Conservation (phyloP, 2,888 invertebrate genomes). For the Pyrrhosoma nymphula region DNA sequence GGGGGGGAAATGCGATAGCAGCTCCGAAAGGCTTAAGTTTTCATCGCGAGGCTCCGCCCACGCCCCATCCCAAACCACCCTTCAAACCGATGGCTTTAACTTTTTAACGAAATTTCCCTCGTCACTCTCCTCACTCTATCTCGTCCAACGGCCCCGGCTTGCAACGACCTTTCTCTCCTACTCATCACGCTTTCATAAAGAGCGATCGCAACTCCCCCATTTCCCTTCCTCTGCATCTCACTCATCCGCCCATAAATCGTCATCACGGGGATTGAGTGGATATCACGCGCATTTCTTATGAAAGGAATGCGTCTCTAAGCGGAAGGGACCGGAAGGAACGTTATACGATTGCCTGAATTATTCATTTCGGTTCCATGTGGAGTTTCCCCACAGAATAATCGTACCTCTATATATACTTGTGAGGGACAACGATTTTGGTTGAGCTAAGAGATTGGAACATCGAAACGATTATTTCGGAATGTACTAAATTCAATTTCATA, state of each 20-base stretch:
- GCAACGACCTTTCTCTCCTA: neutral
- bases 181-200: neutral
- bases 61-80: neutral
- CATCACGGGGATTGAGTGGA: neutral
- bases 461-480: neutral
- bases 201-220: neutral
- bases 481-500: no score
- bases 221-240: neutral
- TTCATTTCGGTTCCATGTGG: neutral
- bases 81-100: neutral
- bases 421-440: neutral
- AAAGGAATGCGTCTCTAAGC: neutral
- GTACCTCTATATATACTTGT: neutral
- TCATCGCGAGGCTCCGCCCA: neutral
- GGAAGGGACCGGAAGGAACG: neutral
- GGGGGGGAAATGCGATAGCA: neutral
- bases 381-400: neutral
- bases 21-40: neutral
- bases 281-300: neutral
- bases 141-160: neutral
- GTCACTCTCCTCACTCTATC: neutral
- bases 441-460: neutral
- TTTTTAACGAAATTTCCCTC: conserved; percentile 3
- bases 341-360: neutral
- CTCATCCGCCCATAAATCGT: neutral